phyloP scores from a whole-genome alignment of 2,888 invertebrate genomes.

The Linyphia triangularis region DNA sequence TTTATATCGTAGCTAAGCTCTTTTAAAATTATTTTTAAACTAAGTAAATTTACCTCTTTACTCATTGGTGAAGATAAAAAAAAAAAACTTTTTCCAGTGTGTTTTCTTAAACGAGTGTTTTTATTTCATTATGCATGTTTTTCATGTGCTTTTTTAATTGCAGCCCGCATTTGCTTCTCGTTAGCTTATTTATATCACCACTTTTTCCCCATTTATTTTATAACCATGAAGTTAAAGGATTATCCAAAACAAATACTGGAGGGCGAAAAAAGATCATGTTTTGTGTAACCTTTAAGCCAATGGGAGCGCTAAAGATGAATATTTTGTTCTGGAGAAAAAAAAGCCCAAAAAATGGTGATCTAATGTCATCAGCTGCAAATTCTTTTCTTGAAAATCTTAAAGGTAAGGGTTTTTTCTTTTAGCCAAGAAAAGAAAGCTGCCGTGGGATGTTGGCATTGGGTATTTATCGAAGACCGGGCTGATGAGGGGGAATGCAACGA shows the following conservation, averaged over 20 bases:
- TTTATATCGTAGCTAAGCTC: slow-evolving; percentile 5
- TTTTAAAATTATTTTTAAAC: slow-evolving; percentile 44
- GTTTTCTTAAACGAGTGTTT: slow-evolving; percentile 46
- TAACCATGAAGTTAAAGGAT: slow-evolving; percentile 55
- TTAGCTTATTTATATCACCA: slow-evolving; percentile 61
- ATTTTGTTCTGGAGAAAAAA: slow-evolving; percentile 54
- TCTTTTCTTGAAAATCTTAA: slow-evolving; percentile 64
- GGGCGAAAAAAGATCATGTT: slow-evolving; percentile 39
- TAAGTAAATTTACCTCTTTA: slow-evolving; percentile 22
- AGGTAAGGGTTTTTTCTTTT: slow-evolving; percentile 57
- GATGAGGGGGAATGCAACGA: slow-evolving; percentile 40
- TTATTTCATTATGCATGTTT: slow-evolving; percentile 42
- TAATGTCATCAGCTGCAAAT: slow-evolving; percentile 61
- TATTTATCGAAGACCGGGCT: slow-evolving; percentile 70
- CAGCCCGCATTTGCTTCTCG: slow-evolving; percentile 14
- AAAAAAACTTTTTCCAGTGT: neutral
- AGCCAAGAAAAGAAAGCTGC: slow-evolving; percentile 36
- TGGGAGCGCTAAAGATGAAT: slow-evolving; percentile 68
- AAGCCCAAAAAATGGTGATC: slow-evolving; percentile 43
- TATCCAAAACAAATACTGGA: slow-evolving; percentile 64
- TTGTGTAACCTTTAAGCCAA: slow-evolving; percentile 73
- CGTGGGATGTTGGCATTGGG: slow-evolving; percentile 74
- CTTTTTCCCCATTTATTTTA: slow-evolving; percentile 24
- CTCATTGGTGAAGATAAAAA: neutral
- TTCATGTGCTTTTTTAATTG: slow-evolving; percentile 28